Percentiles rank a stretch among this genome's conserved stretches.
Conservation (phyloP, 2,888 invertebrate genomes). For the Harpagoxenus sublaevis region DNA sequence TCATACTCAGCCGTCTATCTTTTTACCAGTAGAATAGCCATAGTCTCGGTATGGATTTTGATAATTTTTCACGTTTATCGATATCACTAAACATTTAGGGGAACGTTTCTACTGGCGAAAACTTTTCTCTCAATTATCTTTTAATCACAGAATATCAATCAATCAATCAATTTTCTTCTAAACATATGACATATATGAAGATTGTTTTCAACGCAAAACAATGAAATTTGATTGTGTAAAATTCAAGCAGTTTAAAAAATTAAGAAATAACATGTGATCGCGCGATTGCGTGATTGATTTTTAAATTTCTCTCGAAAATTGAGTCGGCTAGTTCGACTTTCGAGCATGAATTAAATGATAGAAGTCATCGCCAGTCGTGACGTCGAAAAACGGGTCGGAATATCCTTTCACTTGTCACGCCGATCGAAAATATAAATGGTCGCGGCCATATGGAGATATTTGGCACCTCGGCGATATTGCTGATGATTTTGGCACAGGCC, state of each 20-base stretch:
- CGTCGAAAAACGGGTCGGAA: slow-evolving; percentile 34
- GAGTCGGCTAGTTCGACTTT: neutral
- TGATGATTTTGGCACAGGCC: slow-evolving; percentile 25
- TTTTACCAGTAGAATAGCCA: slow-evolving; percentile 44
- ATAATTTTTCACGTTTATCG: slow-evolving; percentile 20
- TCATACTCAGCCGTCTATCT: slow-evolving; percentile 31
- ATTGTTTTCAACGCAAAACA: neutral
- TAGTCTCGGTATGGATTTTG: slow-evolving; percentile 24
- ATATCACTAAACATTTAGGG: slow-evolving; percentile 1
- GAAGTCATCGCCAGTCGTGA: slow-evolving; percentile 21
- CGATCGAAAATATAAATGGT: slow-evolving; percentile 40
- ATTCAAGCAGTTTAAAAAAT: neutral
- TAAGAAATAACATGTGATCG: neutral
- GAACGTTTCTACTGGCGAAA: slow-evolving; percentile 33
- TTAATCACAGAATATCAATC: neutral
- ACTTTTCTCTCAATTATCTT: neutral
- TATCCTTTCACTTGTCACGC: slow-evolving; percentile 27
- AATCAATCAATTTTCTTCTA: neutral
- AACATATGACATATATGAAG: neutral
- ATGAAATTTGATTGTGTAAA: neutral
- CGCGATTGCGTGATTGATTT: neutral
- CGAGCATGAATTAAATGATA: slow-evolving; percentile 6
- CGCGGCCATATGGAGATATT: slow-evolving; percentile 33
- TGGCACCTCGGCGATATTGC: slow-evolving; percentile 31
- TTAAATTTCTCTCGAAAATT: slow-evolving; percentile 1